A percentile compares a stretch with the other conserved stretches of the same genome.
Conservation (phyloP, 2,888 invertebrate species). For the Tipula lateralis region DNA sequence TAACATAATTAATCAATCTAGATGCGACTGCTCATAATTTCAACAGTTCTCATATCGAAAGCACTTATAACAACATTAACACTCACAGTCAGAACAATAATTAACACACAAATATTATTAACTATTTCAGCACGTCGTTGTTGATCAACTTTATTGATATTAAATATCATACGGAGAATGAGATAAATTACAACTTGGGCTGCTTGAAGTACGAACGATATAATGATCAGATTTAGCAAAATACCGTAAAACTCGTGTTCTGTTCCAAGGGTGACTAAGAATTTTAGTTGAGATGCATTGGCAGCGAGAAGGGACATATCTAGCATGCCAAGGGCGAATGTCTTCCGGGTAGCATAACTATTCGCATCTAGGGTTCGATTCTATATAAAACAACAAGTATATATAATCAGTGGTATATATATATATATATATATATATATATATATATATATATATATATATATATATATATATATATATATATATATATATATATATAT, state of each 20-base stretch:
- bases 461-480: too few species aligned
- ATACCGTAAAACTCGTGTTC: constrained; percentile 34
- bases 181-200: constrained; percentile 34
- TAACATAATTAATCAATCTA: not conserved
- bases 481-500: too few species aligned
- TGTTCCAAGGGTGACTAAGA: constrained; percentile 32
- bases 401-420: too few species aligned
- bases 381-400: constrained; percentile 8
- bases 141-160: constrained; percentile 35
- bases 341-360: constrained; percentile 35
- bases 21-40: not conserved
- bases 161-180: constrained; percentile 34
- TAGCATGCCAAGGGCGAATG: constrained; percentile 35
- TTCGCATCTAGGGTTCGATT: constrained; percentile 33
- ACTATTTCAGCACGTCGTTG: constrained; percentile 35
- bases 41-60: constrained; percentile 34
- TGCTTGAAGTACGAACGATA: constrained; percentile 35
- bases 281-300: constrained; percentile 36
- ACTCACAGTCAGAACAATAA: constrained; percentile 33
- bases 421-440: too few species aligned
- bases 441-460: too few species aligned
- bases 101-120: constrained; percentile 34
- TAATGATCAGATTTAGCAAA: constrained; percentile 33
- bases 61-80: constrained; percentile 35
- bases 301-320: constrained; percentile 35